Evolutionary conservation across 2,113 vertebrate species (phyloP).

Genomic region (Uropsilus gracilis): DNA sequence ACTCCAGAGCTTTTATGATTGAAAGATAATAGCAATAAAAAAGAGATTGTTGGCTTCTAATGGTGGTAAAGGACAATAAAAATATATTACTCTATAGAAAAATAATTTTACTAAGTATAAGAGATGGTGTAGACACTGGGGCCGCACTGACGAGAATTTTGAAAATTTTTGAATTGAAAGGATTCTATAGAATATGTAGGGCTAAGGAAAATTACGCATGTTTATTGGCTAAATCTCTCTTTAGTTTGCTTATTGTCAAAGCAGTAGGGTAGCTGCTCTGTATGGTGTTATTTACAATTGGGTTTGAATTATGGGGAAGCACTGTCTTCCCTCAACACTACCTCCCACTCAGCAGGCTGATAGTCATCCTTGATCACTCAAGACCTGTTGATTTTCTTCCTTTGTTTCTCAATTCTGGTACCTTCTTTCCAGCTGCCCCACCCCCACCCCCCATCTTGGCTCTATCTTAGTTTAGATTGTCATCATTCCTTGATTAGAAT

Average conservation of each 20-base stretch:
- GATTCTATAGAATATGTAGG: conserved; percentile 37
- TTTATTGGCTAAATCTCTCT: conserved; percentile 43
- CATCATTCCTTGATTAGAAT: neutral
- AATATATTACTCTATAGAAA: conserved; percentile 71
- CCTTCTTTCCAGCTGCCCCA: neutral
- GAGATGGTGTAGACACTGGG: conserved; percentile 52
- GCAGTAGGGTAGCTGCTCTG: neutral
- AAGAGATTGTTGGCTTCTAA: conserved; percentile 69
- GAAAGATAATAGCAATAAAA: conserved; percentile 69
- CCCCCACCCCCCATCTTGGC: too few relatives aligned
- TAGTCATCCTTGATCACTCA: neutral
- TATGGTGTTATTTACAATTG: neutral
- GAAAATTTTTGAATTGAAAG: conserved; percentile 44
- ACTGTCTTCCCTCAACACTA: neutral
- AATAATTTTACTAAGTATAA: conserved; percentile 60
- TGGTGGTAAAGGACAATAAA: conserved; percentile 65
- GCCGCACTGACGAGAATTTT: conserved; percentile 68
- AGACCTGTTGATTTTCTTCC: neutral
- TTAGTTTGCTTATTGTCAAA: conserved; percentile 11
- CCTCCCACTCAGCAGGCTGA: neutral
- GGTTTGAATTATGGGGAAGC: neutral
- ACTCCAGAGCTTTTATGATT: conserved; percentile 60
- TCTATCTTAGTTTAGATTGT: conserved; percentile 1
- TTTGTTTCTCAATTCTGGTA: neutral
- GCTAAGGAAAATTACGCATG: neutral